Conservation (phyloP, 2,113 vertebrate genomes). For the Etheostoma spectabile region DNA sequence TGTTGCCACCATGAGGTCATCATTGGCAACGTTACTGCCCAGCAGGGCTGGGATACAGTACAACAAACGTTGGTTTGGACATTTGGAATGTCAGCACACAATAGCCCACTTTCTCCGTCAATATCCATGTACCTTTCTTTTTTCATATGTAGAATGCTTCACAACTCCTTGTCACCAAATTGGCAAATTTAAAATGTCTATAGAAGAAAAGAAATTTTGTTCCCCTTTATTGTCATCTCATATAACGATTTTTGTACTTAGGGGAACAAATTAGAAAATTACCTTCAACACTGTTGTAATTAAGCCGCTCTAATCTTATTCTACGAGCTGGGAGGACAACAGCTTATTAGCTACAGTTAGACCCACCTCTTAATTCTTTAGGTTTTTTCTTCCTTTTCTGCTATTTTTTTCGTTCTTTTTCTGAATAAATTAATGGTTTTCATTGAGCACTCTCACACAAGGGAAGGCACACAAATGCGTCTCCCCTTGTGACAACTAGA, state of each 20-base stretch:
- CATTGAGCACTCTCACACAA: slow-evolving; percentile 48
- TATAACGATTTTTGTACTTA: slow-evolving; percentile 84
- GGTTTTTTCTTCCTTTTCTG: slow-evolving; percentile 1
- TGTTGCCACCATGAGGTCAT: slow-evolving; percentile 94
- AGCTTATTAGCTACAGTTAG: slow-evolving; percentile 82
- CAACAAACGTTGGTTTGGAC: slow-evolving; percentile 89
- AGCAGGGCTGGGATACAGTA: slow-evolving; percentile 90
- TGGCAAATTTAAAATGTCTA: slow-evolving; percentile 89
- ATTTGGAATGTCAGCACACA: slow-evolving; percentile 94
- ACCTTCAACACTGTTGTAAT: slow-evolving; percentile 82
- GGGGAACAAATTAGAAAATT: slow-evolving; percentile 79
- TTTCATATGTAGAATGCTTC: slow-evolving; percentile 83
- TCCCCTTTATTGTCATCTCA: slow-evolving; percentile 84
- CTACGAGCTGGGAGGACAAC: slow-evolving; percentile 66
- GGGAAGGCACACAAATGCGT: slow-evolving; percentile 52
- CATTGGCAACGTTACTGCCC: slow-evolving; percentile 88
- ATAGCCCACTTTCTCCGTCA: slow-evolving; percentile 88
- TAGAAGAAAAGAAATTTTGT: slow-evolving; percentile 92
- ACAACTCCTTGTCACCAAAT: slow-evolving; percentile 88
- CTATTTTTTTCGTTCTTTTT: slow-evolving; percentile 39
- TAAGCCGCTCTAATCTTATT: slow-evolving; percentile 74
- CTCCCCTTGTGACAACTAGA: slow-evolving; percentile 47
- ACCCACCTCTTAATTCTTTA: slow-evolving; percentile 55
- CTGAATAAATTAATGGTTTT: slow-evolving; percentile 67
- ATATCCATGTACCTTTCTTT: slow-evolving; percentile 88